Percentiles rank a stretch among this genome's conserved stretches.
These are phyloP conservation scores for Congeria kusceri DNA, from an alignment of 2,888 invertebrate species.

Conservation along the genomic window DNA sequence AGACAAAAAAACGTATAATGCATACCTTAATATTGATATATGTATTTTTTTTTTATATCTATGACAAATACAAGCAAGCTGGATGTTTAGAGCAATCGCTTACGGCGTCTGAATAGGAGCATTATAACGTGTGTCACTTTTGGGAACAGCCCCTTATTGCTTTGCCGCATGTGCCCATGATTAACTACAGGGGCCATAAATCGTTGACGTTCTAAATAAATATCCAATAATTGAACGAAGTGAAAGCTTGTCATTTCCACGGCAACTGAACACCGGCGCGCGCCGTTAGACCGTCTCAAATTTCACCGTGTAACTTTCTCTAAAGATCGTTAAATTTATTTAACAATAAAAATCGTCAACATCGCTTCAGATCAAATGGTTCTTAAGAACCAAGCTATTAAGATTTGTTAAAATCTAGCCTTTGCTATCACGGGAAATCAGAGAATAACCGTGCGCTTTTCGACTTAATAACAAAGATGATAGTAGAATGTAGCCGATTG, in stretches of 20 bases:
- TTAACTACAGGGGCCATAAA: conserved; percentile 31
- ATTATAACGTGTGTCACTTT: too few species aligned
- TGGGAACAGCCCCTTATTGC: conserved; percentile 9
- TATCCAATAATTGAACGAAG: conserved; percentile 37
- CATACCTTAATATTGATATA: too few species aligned
- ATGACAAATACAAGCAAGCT: too few species aligned
- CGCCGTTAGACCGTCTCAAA: conserved; percentile 28
- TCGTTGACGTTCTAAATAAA: conserved; percentile 32
- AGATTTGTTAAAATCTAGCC: background rate
- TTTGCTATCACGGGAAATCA: background rate
- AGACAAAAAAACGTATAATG: too few species aligned
- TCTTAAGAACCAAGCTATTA: conserved; percentile 4
- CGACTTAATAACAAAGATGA: conserved; percentile 21
- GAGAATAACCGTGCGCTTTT: background rate
- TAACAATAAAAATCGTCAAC: conserved; percentile 33
- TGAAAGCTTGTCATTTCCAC: conserved; percentile 31
- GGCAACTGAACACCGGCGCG: conserved; percentile 42
- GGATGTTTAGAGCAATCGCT: too few species aligned
- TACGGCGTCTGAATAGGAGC: too few species aligned
- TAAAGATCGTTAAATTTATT: conserved; percentile 41
- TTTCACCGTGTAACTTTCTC: conserved; percentile 37
- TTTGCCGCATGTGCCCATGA: conserved; percentile 26
- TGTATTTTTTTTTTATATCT: too few species aligned
- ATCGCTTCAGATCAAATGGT: background rate
- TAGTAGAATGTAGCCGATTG: conserved; percentile 42